These are phyloP conservation scores for Zaprionus camerounensis DNA, from an alignment of 1,140 invertebrate species.

Conservation along the genomic window DNA sequence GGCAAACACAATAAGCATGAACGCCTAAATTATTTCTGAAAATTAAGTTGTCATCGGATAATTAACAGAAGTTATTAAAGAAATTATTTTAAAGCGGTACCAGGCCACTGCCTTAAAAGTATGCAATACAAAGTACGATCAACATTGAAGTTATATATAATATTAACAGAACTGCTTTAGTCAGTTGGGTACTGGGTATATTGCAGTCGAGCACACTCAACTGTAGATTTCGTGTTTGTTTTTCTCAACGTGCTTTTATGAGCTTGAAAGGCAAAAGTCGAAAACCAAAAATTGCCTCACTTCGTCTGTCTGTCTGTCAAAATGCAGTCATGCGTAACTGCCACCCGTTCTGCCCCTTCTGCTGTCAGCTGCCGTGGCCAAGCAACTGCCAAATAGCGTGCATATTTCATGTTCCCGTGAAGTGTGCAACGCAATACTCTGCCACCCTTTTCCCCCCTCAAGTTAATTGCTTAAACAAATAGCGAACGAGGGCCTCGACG, in stretches of 20 bases:
- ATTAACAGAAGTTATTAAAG: too few species aligned
- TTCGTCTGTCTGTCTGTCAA: slow-evolving; percentile 36
- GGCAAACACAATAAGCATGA: too few species aligned
- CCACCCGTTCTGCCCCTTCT: background rate
- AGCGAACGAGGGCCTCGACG: background rate
- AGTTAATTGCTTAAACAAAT: slow-evolving; percentile 48
- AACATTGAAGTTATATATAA: too few species aligned
- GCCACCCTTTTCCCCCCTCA: background rate
- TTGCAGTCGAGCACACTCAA: too few species aligned
- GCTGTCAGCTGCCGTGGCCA: slow-evolving; percentile 19
- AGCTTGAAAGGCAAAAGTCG: slow-evolving; percentile 35
- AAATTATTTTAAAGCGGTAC: too few species aligned
- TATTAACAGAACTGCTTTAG: too few species aligned
- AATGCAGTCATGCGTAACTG: slow-evolving; percentile 40
- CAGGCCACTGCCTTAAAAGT: too few species aligned
- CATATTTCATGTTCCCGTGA: slow-evolving; percentile 41
- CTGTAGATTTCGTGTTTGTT: too few species aligned
- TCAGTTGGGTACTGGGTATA: too few species aligned
- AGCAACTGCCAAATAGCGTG: slow-evolving; percentile 45
- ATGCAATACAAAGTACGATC: too few species aligned
- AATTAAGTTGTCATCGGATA: too few species aligned
- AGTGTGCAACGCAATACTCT: slow-evolving; percentile 46
- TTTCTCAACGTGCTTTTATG: slow-evolving; percentile 18
- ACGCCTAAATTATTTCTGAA: too few species aligned
- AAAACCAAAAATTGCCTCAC: slow-evolving; percentile 31